Base-by-base conservation (phyloP, 2,888 invertebrate genomes). In the Monochamus alternatus region DNA sequence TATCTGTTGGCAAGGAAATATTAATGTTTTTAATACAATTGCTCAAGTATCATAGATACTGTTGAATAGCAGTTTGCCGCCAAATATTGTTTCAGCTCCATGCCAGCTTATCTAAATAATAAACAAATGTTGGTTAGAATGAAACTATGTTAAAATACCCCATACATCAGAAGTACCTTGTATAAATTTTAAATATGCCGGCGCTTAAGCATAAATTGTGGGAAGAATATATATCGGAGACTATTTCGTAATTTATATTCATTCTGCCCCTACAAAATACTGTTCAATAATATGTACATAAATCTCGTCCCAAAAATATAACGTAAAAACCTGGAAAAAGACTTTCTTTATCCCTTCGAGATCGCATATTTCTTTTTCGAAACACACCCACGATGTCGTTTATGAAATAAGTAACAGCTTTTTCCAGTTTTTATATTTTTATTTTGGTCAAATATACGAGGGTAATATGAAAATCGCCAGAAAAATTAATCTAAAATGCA, bases 331-430 rank as follows among this genome's bases (percentile, higher is more conserved):
- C 60, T 32, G 60, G 60, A 60, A 32, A 60, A 60, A 38, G 60
- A 60, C 60, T 60, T 31, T 60, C 60, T 60, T 60, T 60, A 60
- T 60, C 60, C 60, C 32, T 60, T 60, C 60, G 60, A 38, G 60
- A 60, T 60, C 60, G n/a, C 60, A 60, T 60, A 60, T 60, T 12
- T 60, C 60, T 60, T 32, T 60, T 60, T 60, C 32, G 14, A 31
- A 32, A 60, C 60, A 60, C 60, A 60, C 38, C 60, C 31, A n/a
- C 14, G 30, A 60, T 30, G 60, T 60, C 32, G 60, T 38, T 60
- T 32, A 60, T 60, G 30, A 60, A 60, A 60, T 60, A 60, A 60
- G 60, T 60, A 38, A 60, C 32, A 60, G 60, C 60, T 60, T 60
- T 32, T 32, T 38, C 9, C 32, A 38, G 38, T 31, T 8, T 32